These are phyloP conservation scores for Ceratoteleas bidentatus DNA, from an alignment of 1,140 invertebrate genomes.

Conservation along the genomic window DNA sequence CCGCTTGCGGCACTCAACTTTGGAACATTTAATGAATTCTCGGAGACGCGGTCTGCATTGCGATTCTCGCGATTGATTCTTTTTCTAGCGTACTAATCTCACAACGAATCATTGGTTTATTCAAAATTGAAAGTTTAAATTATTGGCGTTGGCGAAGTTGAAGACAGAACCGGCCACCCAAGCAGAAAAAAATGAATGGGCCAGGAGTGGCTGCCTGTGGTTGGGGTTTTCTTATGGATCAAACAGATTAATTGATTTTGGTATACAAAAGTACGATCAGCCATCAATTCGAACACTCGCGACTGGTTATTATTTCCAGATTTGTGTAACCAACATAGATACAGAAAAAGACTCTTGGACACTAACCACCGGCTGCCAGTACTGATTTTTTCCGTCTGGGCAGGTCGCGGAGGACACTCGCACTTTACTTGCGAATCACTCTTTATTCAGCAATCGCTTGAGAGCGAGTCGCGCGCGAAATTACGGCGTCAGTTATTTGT, in stretches of 20 bases:
- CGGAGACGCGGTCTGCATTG: conserved; percentile 6
- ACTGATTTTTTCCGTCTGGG: too few species aligned
- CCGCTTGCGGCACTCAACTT: conserved; percentile 30
- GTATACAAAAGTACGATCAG: too few species aligned
- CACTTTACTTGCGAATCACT: conserved; percentile 14
- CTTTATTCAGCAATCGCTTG: conserved; percentile 23
- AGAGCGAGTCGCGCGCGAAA: conserved; percentile 19
- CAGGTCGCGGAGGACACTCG: not conserved
- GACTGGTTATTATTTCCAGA: too few species aligned
- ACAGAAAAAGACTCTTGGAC: too few species aligned
- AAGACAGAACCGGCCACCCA: too few species aligned
- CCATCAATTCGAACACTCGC: too few species aligned
- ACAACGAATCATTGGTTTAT: conserved; percentile 24
- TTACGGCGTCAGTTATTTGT: conserved; percentile 32
- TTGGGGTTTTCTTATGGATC: too few species aligned
- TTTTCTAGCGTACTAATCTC: conserved; percentile 24
- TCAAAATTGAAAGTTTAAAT: conserved; percentile 30
- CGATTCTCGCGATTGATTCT: conserved; percentile 28
- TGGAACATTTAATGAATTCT: conserved; percentile 40
- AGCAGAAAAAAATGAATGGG: too few species aligned
- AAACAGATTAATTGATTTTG: too few species aligned
- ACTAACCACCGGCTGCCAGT: too few species aligned
- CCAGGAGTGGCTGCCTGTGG: too few species aligned
- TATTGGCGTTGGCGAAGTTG: not conserved
- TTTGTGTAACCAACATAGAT: too few species aligned